A percentile compares a stretch with the other conserved stretches of the same genome.
These are phyloP conservation scores for Gambusia holbrooki DNA, from an alignment of 2,113 vertebrate species.

Conservation along the genomic window DNA sequence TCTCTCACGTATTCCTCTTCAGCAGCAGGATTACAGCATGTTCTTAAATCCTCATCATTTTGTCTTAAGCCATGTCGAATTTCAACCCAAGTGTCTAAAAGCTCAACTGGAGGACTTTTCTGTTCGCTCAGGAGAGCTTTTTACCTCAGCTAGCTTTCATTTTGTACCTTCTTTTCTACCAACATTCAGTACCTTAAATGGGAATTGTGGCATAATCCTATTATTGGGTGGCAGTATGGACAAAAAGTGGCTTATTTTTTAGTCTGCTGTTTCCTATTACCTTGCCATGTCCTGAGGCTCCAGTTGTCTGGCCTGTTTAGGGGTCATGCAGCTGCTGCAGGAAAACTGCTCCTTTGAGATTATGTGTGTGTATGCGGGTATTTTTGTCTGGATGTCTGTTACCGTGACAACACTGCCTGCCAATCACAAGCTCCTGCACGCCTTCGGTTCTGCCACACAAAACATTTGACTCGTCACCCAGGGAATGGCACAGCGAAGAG, in stretches of 20 bases:
- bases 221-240: conserved; percentile 35
- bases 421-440: conserved; percentile 56
- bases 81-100: conserved; percentile 22
- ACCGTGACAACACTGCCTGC: conserved; percentile 60
- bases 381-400: conserved; percentile 53
- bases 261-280: conserved; percentile 63
- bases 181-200: conserved; percentile 30
- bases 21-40: conserved; percentile 25
- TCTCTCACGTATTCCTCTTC: conserved; percentile 1
- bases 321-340: conserved; percentile 68
- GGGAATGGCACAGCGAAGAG: neutral
- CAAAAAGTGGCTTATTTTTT: conserved; percentile 37
- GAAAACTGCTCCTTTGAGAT: conserved; percentile 55
- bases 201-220: conserved; percentile 56
- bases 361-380: conserved; percentile 3
- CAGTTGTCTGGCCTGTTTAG: conserved; percentile 59
- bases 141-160: conserved; percentile 31
- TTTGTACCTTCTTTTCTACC: neutral
- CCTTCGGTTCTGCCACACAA: conserved; percentile 38
- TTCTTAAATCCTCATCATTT: conserved; percentile 27
- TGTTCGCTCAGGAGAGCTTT: conserved; percentile 8
- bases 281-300: conserved; percentile 60
- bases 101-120: conserved; percentile 7
- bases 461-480: conserved; percentile 32
- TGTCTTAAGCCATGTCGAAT: conserved; percentile 28